These are phyloP conservation scores for Carlito syrichta DNA, from an alignment of 2,113 vertebrate species.

Conservation along the genomic window DNA sequence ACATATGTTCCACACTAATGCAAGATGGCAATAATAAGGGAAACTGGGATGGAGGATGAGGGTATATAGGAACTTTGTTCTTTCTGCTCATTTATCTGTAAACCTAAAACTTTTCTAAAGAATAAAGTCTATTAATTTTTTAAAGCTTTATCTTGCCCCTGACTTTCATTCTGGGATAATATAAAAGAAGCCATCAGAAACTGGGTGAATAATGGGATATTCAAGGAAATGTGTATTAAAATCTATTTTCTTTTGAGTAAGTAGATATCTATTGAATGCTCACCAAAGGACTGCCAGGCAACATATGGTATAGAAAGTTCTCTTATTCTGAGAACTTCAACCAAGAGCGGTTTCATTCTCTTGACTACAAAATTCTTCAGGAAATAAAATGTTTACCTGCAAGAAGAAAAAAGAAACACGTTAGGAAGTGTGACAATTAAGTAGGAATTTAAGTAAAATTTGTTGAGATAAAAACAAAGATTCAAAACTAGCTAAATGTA, in stretches of 20 bases:
- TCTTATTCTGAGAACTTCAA: background rate
- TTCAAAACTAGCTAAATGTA: background rate
- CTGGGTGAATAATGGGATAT: background rate
- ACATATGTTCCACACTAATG: background rate
- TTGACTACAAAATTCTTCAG: background rate
- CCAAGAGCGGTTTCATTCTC: constrained; percentile 30
- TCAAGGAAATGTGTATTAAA: background rate
- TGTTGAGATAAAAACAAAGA: background rate
- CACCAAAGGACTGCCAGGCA: background rate
- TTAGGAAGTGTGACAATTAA: background rate
- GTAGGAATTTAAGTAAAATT: background rate
- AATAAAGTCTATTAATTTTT: background rate
- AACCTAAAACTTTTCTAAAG: background rate
- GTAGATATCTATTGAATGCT: background rate
- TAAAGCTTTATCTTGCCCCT: background rate
- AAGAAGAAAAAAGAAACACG: background rate
- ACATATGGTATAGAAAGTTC: background rate
- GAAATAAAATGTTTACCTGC: background rate
- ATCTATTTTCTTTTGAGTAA: background rate
- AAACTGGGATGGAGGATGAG: no score
- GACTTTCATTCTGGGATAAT: background rate
- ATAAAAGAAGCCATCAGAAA: background rate
- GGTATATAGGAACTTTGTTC: background rate
- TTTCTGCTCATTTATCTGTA: background rate
- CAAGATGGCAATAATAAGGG: background rate